A percentile compares a stretch with the other conserved stretches of the same genome.
Conservation (phyloP, 1,140 invertebrate genomes). For the Megalonaias nervosa region DNA sequence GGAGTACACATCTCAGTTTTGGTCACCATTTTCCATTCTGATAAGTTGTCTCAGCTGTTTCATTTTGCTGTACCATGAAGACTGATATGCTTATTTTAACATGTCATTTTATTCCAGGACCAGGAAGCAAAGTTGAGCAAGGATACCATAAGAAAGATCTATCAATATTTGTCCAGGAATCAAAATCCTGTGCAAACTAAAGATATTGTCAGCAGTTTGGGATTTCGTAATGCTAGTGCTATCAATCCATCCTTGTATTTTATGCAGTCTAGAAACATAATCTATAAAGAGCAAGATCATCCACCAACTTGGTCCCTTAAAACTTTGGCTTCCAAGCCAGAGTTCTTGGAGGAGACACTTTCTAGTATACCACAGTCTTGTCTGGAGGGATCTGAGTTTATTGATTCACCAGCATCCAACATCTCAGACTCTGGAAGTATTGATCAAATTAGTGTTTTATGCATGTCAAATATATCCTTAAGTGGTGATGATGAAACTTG, state of each 20-base stretch:
- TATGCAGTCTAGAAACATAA: conserved; percentile 16
- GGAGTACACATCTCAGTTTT: no score
- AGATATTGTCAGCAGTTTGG: conserved; percentile 34
- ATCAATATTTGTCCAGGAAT: no score
- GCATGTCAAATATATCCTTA: neutral
- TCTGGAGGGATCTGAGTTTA: neutral
- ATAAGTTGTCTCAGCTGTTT: no score
- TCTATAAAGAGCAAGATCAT: conserved; percentile 3
- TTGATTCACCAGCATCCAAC: neutral
- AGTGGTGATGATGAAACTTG: neutral
- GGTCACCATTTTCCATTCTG: no score
- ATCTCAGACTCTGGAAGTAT: neutral
- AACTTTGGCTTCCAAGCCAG: neutral
- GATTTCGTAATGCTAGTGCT: conserved; percentile 8
- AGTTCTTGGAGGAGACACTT: neutral
- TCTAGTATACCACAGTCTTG: neutral
- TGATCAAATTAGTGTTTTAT: neutral
- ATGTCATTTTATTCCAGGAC: no score
- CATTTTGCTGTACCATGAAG: no score
- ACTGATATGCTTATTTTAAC: no score
- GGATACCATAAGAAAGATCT: no score
- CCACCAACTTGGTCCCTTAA: conserved; percentile 31
- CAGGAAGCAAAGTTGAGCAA: no score
- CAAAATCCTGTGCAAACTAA: conserved; percentile 19
- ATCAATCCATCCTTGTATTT: conserved; percentile 38